Evolutionary conservation across 92 coral and sea anemone genomes (phyloP), one percentile per base, ranked within the genome.

Genomic region (Hydrozoanthus gracilis): DNA sequence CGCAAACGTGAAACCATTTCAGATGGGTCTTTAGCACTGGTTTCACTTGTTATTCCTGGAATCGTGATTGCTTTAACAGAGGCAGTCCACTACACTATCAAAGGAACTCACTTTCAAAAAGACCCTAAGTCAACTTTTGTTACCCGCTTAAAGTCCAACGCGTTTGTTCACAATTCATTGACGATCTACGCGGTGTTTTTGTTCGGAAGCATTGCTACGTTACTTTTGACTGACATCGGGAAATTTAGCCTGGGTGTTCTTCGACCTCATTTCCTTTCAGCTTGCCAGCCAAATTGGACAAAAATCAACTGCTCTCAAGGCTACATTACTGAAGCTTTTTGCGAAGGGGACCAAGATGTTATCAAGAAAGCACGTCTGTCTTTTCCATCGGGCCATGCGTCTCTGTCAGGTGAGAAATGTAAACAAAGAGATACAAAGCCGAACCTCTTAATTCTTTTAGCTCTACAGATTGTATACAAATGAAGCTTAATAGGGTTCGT

Each of bases 341-440:
- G 99, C 62, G 91, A 93, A 0, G 99, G 99, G 10, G 95, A 96
- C 15, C 86, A 91, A 18, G 91, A 77, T 35, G 82, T 95, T 16
- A 73, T 96, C 78, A 88, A 87, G 62, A 92, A 91, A 64, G 99
- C 96, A 48, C 88, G 99, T 12, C 83, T 96, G 39, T 96, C 99
- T 0, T 96, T 95, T 51, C 99, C 99, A 47, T 96, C 99, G 16
- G 98, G 95, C 4, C 98, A 94, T 67, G 84, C 98, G 8, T 94
- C 98, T 1, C 90, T 87, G 82, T 89, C 98, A 51, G 98, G 98
- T 94, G 66, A 76, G 82, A 2, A 14, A 3, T 9, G 0, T 15
- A 51, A 51, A n/a, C 11, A 54, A 54, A 18, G 45, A 6, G 7
- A 11, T 7, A 73, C 77, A 7, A 74, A 15, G n/a, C 12, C 48